Base-by-base conservation (phyloP, 2,113 vertebrate species). In the Plotosus lineatus region DNA sequence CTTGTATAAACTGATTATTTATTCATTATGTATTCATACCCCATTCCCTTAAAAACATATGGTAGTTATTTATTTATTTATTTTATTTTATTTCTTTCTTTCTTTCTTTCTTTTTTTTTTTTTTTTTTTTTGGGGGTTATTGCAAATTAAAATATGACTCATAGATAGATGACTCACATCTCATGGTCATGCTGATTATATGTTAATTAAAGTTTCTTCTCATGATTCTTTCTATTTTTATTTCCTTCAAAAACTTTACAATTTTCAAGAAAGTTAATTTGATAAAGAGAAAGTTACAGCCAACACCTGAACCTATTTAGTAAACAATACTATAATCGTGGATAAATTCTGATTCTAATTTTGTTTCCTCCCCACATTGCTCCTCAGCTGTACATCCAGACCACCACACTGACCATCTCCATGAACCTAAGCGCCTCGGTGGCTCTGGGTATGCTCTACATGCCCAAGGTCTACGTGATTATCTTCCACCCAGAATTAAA, bases 391-490 rank as follows among this genome's bases (percentile, higher is more conserved):
- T 98, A 98, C 94, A 97, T 98, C 92, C 97, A 98, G 92, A 98
- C 96, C 21, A 97, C 97, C 92, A 98, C 96, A 0, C 95, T 98
- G 80, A 98, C 97, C 82, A 97, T 98, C 93, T 98, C 96, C 92
- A 98, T 98, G 97, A 98, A 97, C 92, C 90, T 98, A 90, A 98
- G 97, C 80, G 97, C 97, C 0, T 98, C 97, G 0, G 97, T 98
- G 90, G 96, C 97, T 31, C 93, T 98, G 86, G 97, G 96, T 86
- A 96, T 98, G 97, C 96, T 98, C 79, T 98, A 97, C 92, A 95
- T 98, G 96, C 97, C 97, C 87, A 98, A 98, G 92, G 97, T 98
- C 77, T 98, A 98, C 89, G 96, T 98, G 94, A 98, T 98, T 93
- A 95, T 98, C 92, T 97, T 98, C 92, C 97, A 98, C 89, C 97